Conservation (phyloP, 1,140 invertebrate genomes). For the Drosophila mayri region DNA sequence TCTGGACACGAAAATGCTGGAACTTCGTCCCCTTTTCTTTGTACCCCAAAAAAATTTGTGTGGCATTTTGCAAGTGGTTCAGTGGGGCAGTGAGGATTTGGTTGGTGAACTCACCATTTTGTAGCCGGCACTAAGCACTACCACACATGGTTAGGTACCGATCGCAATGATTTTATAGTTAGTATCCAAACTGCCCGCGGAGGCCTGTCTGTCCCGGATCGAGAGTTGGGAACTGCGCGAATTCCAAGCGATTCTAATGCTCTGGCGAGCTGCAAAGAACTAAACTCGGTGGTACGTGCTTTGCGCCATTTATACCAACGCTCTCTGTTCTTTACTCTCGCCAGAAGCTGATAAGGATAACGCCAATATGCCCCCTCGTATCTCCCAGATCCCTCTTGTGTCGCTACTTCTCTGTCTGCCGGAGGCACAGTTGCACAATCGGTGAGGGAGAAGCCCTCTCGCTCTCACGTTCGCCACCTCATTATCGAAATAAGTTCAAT, state of each 20-base stretch:
- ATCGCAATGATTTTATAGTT: neutral
- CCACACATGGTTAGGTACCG: constrained; percentile 53
- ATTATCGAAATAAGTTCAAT: constrained; percentile 60
- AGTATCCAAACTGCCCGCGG: constrained; percentile 34
- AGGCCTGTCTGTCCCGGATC: constrained; percentile 1
- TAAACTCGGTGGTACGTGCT: constrained; percentile 61
- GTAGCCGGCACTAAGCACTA: constrained; percentile 48
- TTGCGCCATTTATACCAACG: constrained; percentile 69
- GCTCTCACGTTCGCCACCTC: constrained; percentile 6
- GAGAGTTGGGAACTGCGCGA: neutral
- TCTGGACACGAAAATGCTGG: constrained; percentile 30
- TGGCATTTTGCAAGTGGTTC: constrained; percentile 63
- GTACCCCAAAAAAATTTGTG: constrained; percentile 2
- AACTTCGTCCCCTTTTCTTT: constrained; percentile 10
- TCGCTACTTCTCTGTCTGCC: constrained; percentile 13
- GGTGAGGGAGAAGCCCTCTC: constrained; percentile 9
- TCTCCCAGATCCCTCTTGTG: constrained; percentile 1
- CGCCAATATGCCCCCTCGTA: constrained; percentile 5
- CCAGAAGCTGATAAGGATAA: constrained; percentile 69
- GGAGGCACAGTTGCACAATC: constrained; percentile 39
- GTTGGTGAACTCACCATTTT: constrained; percentile 68
- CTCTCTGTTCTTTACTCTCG: constrained; percentile 12
- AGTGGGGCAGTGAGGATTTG: constrained; percentile 19
- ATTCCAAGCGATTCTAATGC: constrained; percentile 52
- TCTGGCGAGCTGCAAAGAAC: constrained; percentile 67